phyloP scores from a whole-genome alignment of 1,140 invertebrate genomes.

The Berghia stephanieae region DNA sequence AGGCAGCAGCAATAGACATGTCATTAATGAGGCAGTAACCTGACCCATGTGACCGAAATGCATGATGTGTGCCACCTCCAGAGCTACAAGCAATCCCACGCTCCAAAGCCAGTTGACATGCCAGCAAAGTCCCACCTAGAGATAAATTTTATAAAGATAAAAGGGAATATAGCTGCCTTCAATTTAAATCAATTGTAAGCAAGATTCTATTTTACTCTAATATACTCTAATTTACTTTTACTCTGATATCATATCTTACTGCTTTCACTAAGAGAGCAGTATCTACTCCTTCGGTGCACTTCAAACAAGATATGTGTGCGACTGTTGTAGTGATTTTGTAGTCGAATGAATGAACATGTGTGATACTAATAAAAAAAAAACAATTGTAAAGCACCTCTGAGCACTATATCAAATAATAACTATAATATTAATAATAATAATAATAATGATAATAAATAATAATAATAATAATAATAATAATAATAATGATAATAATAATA shows the following conservation, averaged over 20 bases:
- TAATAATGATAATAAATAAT: no score
- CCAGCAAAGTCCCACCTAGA: constrained; percentile 58
- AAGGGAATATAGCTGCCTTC: not conserved
- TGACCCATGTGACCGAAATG: constrained; percentile 57
- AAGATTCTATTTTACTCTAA: not conserved
- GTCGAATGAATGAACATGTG: no score
- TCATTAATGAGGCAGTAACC: constrained; percentile 65
- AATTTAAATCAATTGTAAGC: not conserved
- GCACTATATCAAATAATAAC: no score
- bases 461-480: not conserved
- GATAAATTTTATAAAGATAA: not conserved
- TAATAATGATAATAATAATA: not conserved
- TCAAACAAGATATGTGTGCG: no score
- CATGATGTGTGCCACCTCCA: constrained; percentile 64
- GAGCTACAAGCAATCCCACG: constrained; percentile 61
- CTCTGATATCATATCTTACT: no score
- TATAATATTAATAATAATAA: no score
- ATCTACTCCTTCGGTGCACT: not conserved
- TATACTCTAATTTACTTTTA: not conserved
- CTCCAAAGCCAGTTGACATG: constrained; percentile 49
- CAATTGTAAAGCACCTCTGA: no score
- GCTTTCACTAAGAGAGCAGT: no score
- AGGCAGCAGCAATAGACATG: constrained; percentile 55
- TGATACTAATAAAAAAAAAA: no score
- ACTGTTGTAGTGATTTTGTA: no score